phyloP scores from a whole-genome alignment of 1,140 invertebrate species.

The Paraescarpia echinospica region DNA sequence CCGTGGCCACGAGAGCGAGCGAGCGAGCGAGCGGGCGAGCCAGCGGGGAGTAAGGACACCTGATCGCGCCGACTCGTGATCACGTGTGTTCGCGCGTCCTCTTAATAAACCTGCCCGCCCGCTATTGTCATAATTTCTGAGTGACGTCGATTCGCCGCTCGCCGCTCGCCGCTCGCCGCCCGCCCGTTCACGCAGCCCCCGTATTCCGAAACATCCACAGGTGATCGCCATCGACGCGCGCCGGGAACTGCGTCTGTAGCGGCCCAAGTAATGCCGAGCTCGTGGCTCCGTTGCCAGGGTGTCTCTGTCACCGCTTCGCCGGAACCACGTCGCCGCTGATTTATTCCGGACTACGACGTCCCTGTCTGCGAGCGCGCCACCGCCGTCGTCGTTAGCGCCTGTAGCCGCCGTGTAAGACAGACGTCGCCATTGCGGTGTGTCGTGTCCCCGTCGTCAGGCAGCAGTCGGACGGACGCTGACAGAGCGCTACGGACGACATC shows the following conservation, averaged over 20 bases:
- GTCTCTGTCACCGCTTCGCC: neutral
- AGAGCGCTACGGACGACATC: neutral
- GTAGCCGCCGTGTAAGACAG: neutral
- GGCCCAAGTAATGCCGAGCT: neutral
- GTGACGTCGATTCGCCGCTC: neutral
- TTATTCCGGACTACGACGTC: neutral
- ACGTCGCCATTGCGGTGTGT: neutral
- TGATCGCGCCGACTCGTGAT: neutral
- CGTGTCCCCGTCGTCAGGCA: neutral
- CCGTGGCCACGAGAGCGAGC: neutral
- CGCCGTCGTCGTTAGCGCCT: no score
- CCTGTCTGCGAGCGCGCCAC: neutral
- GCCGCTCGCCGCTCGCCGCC: no score
- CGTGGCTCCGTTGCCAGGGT: no score
- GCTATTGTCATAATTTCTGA: constrained; percentile 1
- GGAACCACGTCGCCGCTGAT: neutral
- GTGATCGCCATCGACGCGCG: neutral
- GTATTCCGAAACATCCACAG: neutral
- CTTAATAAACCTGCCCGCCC: neutral
- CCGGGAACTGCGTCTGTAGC: neutral
- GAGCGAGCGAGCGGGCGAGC: neutral
- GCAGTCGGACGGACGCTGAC: neutral
- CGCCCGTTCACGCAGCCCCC: neutral
- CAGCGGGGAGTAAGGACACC: neutral
- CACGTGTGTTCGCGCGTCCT: neutral